Conservation (phyloP, 1,140 invertebrate species). For the Metaphire vulgaris region DNA sequence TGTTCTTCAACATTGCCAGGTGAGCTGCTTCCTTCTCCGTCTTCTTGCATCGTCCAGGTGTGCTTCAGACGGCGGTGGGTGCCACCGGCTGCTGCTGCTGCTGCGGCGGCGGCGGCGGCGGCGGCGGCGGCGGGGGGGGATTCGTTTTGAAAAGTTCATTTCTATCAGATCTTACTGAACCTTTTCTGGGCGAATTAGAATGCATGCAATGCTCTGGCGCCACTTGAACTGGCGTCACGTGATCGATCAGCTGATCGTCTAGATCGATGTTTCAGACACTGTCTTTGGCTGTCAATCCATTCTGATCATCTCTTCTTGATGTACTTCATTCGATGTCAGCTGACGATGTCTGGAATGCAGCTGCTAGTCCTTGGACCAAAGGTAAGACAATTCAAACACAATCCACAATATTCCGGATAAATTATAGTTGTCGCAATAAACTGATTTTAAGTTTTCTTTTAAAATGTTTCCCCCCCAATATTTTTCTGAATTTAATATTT, state of each 20-base stretch:
- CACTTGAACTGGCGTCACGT: background rate
- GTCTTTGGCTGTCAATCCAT: constrained; percentile 58
- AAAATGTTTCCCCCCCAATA: no score
- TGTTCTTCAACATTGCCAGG: constrained; percentile 62
- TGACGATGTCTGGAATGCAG: constrained; percentile 68
- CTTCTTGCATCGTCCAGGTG: background rate
- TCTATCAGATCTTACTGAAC: background rate
- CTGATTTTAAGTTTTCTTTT: no score
- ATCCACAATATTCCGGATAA: no score
- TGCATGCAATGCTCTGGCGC: background rate
- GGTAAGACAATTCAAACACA: no score
- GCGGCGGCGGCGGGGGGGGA: background rate
- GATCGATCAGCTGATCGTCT: background rate
- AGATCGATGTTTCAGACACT: constrained; percentile 39
- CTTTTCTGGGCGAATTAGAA: background rate
- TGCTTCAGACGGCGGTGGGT: no score
- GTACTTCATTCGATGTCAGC: constrained; percentile 66
- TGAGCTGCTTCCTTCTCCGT: constrained; percentile 36
- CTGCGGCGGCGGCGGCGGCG: background rate
- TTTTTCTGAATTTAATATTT: no score
- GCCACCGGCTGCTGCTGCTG: background rate
- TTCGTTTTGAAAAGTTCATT: background rate
- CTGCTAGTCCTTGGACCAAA: constrained; percentile 67
- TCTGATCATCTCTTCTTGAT: constrained; percentile 64
- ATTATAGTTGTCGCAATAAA: no score